Evolutionary conservation across 2,113 vertebrate species (phyloP), one percentile per base, ranked within the genome.

Genomic region (Leptobrachium leishanense): DNA sequence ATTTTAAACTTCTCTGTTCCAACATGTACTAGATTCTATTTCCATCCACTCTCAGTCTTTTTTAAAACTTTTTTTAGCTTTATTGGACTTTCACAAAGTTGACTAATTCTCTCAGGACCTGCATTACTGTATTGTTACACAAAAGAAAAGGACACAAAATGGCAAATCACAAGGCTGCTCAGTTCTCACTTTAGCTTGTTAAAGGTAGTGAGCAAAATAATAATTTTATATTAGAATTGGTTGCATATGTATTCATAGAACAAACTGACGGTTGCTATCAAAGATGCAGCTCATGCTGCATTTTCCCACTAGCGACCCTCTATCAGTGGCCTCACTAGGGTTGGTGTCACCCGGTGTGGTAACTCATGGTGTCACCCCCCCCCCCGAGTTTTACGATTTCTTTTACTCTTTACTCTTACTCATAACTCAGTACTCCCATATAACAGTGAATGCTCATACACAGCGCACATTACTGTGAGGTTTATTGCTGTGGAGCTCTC

Each of bases 121-220:
- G 12, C 53, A 46, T 81, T 50, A 57, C 42, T 74, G 42, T 31
- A 62, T 81, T 81, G 64, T 81, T 74, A 13, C 13, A 68, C 54
- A 68, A 59, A 68, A 81, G 64, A 74, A 59, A 81, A 74, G 64
- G 78, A 74, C 65, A 68, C 72, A 50, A 74, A 81, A 50, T 81
- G 72, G 64, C 63, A 73, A 3, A 53, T 62, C 71, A 81, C 20
- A 31, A 31, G 20, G 64, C 64, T 81, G 71, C 59, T 74, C 44
- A 53, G 46, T 50, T 44, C 50, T 11, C 6, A n/a, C 20, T 55
- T 54, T 54, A 72, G 11, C 46, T 64, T 65, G 74, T 74, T 68
- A 67, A 20, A 43, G 41, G 64, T 54, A 80, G 42, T 15, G 59
- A 73, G 1, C 5, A 31, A 57, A 55, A 54, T 80, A 80, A 81